Base-by-base conservation (phyloP, 2,888 invertebrate genomes). In the Podotricha telesiphe region DNA sequence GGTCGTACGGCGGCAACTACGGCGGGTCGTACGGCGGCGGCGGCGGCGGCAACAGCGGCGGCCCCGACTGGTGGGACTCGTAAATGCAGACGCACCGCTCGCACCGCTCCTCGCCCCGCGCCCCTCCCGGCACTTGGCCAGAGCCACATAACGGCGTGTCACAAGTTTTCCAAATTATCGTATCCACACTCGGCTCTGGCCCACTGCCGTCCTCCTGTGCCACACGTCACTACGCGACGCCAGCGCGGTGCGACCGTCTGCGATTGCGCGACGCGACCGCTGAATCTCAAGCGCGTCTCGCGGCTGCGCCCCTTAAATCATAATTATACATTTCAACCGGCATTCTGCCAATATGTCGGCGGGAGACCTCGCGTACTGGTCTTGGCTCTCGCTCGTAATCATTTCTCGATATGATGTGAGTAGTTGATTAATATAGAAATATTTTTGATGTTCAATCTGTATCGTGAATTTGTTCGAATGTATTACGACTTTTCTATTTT, bases 381-480 rank as follows among this genome's bases (percentile, higher is more conserved):
- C 80, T 82, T 80, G 83, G 78, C 80, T 75, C 80, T 83, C 85
- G 81, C 82, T 82, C 81, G 82, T 85, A 85, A 81, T 86, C 79
- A 80, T 83, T 85, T 82, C 73, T 80, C 81, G 82, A 80, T 86
- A 84, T 84, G 86, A 89, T 87, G 87, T 87, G 88, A 80, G 87
- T 91, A 88, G 88, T 83, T 81, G 82, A 86, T 86, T 86, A 86
- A 85, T 86, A 91, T 88, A 88, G 85, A 86, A 82, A 89, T 90
- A 91, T 90, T 90, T 91, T 89, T 87, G 89, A 89, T 89, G 90
- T 91, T 87, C 82, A 83, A 84, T 87, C 90, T 89, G 89, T 91
- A 90, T 90, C 90, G 90, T 91, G 86, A 82, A 86, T 85, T 86
- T 82, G 80, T 88, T 83, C 83, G 85, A 83, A 82, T 83, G 80